Evolutionary conservation across 2,113 vertebrate species (phyloP), one percentile per base, ranked within the genome.

Genomic region (Platichthys flesus): DNA sequence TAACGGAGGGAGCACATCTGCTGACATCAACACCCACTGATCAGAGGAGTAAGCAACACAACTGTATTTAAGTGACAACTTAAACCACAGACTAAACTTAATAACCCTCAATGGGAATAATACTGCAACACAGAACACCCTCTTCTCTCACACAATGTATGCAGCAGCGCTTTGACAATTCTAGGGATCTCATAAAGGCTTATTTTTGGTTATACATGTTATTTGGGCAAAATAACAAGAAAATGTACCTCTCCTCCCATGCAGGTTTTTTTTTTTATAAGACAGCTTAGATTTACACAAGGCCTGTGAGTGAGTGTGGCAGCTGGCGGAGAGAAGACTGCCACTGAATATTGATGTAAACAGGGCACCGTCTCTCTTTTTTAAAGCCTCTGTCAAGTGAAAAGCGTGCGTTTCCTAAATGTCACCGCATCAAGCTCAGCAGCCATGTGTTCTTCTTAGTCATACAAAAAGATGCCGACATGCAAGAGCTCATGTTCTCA

Each of bases 21-120:
- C 7, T 65, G 71, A 78, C 84, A 84, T 68, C 55, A 14, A 63
- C 86, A 52, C 82, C 83, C 64, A 60, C 67, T 18, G 74, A 74
- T 77, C 64, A 0, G 24, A 64, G 68, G 21, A 54, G 81, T 75
- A 72, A 68, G 76, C 28, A 47, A 63, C 65, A 35, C 70, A 20
- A 31, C 55, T 75, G 78, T 67, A 74, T 81, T 83, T 74, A 79
- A 86, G 83, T 76, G 81, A 86, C 84, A 83, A 71, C 45, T 78
- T 73, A 6, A 75, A 79, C 72, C 20, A 28, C 74, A 60, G 79
- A 73, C 74, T 65, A 23, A 76, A 80, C 58, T 51, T 86, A 89
- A 89, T 79, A 86, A 86, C 81, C 42, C 85, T 81, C 88, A 62
- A 37, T 60, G 69, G 85, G 79, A 83, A 70, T 49, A 75, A 76